phyloP scores from a whole-genome alignment of 23 tunicate genomes.

The Aplidium turbinatum region DNA sequence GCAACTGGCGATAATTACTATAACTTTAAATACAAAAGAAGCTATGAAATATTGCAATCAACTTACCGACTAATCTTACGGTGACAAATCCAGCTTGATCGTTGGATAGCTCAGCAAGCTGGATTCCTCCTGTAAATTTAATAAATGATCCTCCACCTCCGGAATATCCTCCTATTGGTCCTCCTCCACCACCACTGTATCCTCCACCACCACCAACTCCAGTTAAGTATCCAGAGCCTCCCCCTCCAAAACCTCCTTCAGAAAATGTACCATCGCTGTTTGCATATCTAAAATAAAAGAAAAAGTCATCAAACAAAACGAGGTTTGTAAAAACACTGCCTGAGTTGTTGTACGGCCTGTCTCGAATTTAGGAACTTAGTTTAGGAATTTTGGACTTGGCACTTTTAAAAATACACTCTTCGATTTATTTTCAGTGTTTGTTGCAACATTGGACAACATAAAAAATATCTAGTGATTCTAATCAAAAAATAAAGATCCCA shows the following conservation, averaged over 20 bases:
- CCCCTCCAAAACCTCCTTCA: constrained; percentile 98
- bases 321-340: too few relatives aligned
- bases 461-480: too few relatives aligned
- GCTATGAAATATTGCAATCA: neutral
- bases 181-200: constrained; percentile 96
- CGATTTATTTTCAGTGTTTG: too few relatives aligned
- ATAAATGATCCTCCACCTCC: constrained; percentile 95
- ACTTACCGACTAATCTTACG: constrained; percentile 70
- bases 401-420: too few relatives aligned
- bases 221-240: constrained; percentile 67
- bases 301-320: too few relatives aligned
- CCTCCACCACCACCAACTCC: constrained; percentile 97
- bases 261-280: constrained; percentile 43
- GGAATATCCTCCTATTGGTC: constrained; percentile 79
- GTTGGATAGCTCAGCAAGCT: constrained; percentile 70
- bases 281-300: constrained; percentile 44
- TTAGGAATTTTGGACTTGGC: too few relatives aligned
- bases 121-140: constrained; percentile 71
- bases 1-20: too few relatives aligned
- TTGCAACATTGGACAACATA: too few relatives aligned
- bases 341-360: too few relatives aligned
- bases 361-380: too few relatives aligned
- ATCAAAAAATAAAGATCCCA: too few relatives aligned
- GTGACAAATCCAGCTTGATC: constrained; percentile 59
- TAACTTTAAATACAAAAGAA: too few relatives aligned